Percentiles rank a stretch among this genome's conserved stretches.
These are phyloP conservation scores for Cryptophagus acutangulus DNA, from an alignment of 2,888 invertebrate species.

Conservation along the genomic window DNA sequence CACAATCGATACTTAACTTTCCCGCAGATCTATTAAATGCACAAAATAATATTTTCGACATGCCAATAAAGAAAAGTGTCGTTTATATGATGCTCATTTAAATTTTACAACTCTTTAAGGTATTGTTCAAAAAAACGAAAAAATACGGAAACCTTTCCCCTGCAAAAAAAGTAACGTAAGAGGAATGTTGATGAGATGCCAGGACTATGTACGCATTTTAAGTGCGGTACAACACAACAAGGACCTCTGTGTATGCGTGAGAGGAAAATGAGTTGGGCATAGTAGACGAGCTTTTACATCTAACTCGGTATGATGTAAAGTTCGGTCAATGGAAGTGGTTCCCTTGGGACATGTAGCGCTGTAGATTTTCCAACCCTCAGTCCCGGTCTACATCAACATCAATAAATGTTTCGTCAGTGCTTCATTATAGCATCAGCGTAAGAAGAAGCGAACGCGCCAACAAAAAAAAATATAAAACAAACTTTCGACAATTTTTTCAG, in stretches of 20 bases:
- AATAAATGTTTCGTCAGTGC: background rate
- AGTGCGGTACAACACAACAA: background rate
- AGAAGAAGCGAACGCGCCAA: no score
- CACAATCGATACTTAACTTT: no score
- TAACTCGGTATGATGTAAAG: background rate
- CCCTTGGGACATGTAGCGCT: background rate
- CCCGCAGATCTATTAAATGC: no score
- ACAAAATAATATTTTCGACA: no score
- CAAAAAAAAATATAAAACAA: no score
- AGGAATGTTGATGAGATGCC: conserved; percentile 16
- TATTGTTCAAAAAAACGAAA: conserved; percentile 19
- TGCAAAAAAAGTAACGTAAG: conserved; percentile 9
- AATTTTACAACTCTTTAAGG: conserved; percentile 23
- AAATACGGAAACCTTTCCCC: conserved; percentile 18
- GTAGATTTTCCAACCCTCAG: background rate
- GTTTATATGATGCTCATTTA: conserved; percentile 20
- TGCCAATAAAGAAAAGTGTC: no score
- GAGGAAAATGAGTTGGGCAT: background rate
- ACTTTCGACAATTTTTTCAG: no score
- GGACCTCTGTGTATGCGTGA: background rate
- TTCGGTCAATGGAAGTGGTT: conserved; percentile 3
- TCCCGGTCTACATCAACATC: background rate
- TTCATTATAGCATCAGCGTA: background rate
- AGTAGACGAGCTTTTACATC: background rate
- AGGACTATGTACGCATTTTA: conserved; percentile 4